phyloP scores from a whole-genome alignment of 2,888 invertebrate genomes.

The Hedya salicella region DNA sequence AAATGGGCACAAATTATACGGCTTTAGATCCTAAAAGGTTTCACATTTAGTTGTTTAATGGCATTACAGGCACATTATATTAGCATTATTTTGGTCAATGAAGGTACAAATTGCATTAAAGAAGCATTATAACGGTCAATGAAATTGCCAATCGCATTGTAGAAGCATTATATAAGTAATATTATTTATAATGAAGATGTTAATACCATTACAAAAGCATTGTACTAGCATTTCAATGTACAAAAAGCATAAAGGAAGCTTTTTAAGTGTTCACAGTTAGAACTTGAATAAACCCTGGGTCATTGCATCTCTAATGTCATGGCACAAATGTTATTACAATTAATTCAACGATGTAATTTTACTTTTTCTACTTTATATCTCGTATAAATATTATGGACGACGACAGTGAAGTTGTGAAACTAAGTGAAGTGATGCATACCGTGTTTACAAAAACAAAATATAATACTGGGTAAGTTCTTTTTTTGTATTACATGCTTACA shows the following conservation, averaged over 20 bases:
- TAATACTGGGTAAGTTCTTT: neutral
- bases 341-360: too few relatives aligned
- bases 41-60: too few relatives aligned
- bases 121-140: neutral
- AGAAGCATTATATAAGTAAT: neutral
- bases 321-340: neutral
- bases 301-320: neutral
- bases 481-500: neutral
- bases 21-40: too few relatives aligned
- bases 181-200: too few relatives aligned
- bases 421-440: neutral
- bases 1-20: too few relatives aligned
- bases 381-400: too few relatives aligned
- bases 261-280: too few relatives aligned
- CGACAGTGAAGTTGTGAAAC: neutral
- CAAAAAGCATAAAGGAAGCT: neutral
- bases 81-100: neutral
- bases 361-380: too few relatives aligned
- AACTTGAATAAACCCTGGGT: constrained; percentile 1
- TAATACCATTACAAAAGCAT: neutral
- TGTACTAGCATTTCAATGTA: neutral
- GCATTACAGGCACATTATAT: too few relatives aligned
- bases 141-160: neutral
- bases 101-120: neutral
- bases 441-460: neutral